phyloP scores from a whole-genome alignment of 2,797 vertebrate species.

The Buceros bicornis region DNA sequence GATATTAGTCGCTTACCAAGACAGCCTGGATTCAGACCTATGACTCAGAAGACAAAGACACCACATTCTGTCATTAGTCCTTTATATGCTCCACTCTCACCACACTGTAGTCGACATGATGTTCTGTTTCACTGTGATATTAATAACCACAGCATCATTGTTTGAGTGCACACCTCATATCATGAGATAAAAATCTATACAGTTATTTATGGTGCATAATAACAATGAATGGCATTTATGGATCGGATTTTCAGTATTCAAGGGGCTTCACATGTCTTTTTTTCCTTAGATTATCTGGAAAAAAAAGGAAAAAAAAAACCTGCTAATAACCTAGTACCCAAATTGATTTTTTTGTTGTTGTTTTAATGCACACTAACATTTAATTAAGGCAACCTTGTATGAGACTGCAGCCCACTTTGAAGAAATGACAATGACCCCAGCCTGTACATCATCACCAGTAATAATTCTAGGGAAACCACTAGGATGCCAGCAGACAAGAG shows the following conservation, averaged over 20 bases:
- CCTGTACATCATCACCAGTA: conserved; percentile 19
- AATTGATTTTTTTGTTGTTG: background rate
- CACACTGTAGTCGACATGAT: background rate
- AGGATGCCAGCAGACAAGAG: conserved; percentile 39
- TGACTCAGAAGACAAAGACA: background rate
- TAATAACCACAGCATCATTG: background rate
- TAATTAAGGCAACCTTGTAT: conserved; percentile 42
- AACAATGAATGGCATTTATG: background rate
- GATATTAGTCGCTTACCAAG: background rate
- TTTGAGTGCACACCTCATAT: background rate
- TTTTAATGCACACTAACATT: background rate
- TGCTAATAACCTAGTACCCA: background rate
- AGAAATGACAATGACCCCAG: conserved; percentile 24
- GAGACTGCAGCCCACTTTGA: conserved; percentile 8
- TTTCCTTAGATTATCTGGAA: background rate
- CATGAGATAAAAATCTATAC: background rate
- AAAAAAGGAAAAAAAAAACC: background rate
- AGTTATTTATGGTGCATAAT: background rate
- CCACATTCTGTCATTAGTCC: background rate
- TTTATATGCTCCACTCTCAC: background rate
- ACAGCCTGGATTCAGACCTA: background rate
- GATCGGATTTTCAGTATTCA: background rate
- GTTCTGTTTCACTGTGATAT: background rate
- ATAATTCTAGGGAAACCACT: conserved; percentile 39
- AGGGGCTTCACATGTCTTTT: background rate